Conservation (phyloP, 37 sponge, comb jelly and placozoan genomes). For the Petrosia ficiformis region DNA sequence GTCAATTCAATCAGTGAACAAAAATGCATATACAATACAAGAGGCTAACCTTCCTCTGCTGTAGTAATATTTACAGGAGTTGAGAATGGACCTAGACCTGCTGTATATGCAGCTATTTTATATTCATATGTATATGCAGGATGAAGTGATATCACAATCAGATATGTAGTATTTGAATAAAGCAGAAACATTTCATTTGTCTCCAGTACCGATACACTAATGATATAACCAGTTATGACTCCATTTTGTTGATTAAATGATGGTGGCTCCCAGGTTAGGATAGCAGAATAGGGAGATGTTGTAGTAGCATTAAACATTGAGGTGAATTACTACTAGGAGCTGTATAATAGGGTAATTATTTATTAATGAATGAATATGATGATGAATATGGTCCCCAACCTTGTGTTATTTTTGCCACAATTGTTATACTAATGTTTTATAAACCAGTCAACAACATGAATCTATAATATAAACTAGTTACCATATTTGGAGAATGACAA, state of each 20-base stretch:
- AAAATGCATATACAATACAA: not conserved
- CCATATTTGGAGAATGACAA: not conserved
- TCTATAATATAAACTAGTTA: not conserved
- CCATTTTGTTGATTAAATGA: constrained; percentile 18
- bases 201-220: constrained; percentile 6
- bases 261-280: constrained; percentile 40
- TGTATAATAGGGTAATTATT: too few relatives aligned
- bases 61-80: not conserved
- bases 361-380: too few relatives aligned
- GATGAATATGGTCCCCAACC: constrained; percentile 11
- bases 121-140: constrained; percentile 47
- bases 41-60: constrained; percentile 32
- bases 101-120: constrained; percentile 24
- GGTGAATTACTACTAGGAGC: constrained; percentile 26
- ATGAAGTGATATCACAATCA: constrained; percentile 19
- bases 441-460: not conserved
- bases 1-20: not conserved
- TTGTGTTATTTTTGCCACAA: constrained; percentile 3
- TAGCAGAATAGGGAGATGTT: not conserved
- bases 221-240: constrained; percentile 14
- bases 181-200: not conserved
- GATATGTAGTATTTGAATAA: not conserved
- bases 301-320: constrained; percentile 2
- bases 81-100: constrained; percentile 32
- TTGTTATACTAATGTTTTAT: not conserved